phyloP scores from a whole-genome alignment of 2,888 invertebrate genomes.

The Scaptodrosophila latifasciaeformis region DNA sequence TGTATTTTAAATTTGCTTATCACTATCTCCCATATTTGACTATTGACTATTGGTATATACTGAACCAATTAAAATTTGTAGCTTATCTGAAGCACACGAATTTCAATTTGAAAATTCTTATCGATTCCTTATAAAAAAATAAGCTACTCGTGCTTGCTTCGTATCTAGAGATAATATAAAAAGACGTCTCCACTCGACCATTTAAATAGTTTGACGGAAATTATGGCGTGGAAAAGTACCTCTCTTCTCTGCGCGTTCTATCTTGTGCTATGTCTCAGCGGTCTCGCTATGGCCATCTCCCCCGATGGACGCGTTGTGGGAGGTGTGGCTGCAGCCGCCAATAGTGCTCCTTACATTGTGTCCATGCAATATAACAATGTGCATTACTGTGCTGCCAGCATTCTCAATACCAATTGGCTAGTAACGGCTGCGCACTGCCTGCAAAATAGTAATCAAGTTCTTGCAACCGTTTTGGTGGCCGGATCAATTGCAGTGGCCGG shows the following conservation, averaged over 20 bases:
- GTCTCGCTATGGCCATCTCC: slow-evolving; percentile 26
- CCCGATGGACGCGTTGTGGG: slow-evolving; percentile 63
- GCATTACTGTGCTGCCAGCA: slow-evolving; percentile 71
- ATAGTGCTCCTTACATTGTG: slow-evolving; percentile 69
- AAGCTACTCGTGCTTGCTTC: neutral
- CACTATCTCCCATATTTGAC: too few species aligned
- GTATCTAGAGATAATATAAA: neutral
- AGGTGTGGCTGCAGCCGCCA: slow-evolving; percentile 53
- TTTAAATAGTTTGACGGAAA: too few species aligned
- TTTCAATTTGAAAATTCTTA: slow-evolving; percentile 12
- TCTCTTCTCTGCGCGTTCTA: neutral
- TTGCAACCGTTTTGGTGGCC: slow-evolving; percentile 61
- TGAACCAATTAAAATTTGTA: too few species aligned
- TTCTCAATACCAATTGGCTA: slow-evolving; percentile 69
- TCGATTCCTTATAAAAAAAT: neutral
- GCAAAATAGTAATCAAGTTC: slow-evolving; percentile 46
- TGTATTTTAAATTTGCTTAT: too few species aligned
- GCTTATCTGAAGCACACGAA: slow-evolving; percentile 6
- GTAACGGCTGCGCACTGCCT: slow-evolving; percentile 73
- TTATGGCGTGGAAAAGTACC: slow-evolving; percentile 3
- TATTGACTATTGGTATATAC: too few species aligned
- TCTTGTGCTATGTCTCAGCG: neutral
- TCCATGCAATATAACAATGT: slow-evolving; percentile 63
- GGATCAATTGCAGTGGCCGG: slow-evolving; percentile 66
- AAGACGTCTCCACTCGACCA: neutral